Percentiles rank a stretch among this genome's conserved stretches.
Conservation (phyloP, 1,140 invertebrate species). For the Lycorma delicatula region DNA sequence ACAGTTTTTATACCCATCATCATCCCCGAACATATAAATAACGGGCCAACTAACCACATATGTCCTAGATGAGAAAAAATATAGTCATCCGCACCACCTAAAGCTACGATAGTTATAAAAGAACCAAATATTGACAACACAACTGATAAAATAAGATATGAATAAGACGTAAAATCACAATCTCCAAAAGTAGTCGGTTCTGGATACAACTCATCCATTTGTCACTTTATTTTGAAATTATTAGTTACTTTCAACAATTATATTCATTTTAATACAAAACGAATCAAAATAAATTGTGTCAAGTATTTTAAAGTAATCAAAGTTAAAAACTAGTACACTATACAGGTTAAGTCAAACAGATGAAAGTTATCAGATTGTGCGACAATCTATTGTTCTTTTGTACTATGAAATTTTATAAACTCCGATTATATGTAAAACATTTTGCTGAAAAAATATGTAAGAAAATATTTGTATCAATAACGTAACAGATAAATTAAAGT, state of each 20-base stretch:
- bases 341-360: too few species aligned
- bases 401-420: too few species aligned
- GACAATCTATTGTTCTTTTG: too few species aligned
- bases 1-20: slow-evolving; percentile 60
- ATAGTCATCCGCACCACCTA: slow-evolving; percentile 48
- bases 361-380: too few species aligned
- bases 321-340: too few species aligned
- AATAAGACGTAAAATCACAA: slow-evolving; percentile 57
- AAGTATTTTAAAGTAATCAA: too few species aligned
- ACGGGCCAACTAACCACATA: slow-evolving; percentile 59
- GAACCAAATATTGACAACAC: slow-evolving; percentile 53
- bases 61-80: slow-evolving; percentile 51
- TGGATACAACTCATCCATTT: slow-evolving; percentile 48
- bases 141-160: slow-evolving; percentile 52
- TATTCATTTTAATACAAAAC: slow-evolving; percentile 16
- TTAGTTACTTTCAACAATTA: slow-evolving; percentile 30
- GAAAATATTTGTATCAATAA: too few species aligned
- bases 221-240: slow-evolving; percentile 46
- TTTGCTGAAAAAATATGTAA: too few species aligned
- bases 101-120: slow-evolving; percentile 51
- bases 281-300: too few species aligned
- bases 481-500: too few species aligned
- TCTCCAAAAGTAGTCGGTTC: slow-evolving; percentile 49
- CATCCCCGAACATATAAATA: slow-evolving; percentile 57
- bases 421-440: too few species aligned